A percentile compares a stretch with the other conserved stretches of the same genome.
Conservation (phyloP, 2,113 vertebrate genomes). For the Cyphomyrus discorhynchus region DNA sequence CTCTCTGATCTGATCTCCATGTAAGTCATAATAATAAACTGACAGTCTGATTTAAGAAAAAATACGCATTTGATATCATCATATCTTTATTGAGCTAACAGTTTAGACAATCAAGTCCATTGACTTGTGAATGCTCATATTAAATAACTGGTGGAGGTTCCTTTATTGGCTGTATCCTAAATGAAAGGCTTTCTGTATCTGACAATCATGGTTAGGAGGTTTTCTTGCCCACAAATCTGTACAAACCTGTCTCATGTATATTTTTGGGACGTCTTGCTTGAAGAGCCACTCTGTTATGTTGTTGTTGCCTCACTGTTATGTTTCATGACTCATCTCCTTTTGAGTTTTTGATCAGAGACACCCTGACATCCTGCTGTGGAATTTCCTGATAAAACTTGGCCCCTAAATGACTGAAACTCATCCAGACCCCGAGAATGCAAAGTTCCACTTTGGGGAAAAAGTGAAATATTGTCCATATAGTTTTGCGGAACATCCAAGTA, state of each 20-base stretch:
- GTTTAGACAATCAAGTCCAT: not conserved
- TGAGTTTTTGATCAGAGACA: not conserved
- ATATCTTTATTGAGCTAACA: not conserved
- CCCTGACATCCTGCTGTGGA: not conserved
- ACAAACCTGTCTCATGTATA: not conserved
- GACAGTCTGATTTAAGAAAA: not conserved
- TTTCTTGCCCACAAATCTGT: not conserved
- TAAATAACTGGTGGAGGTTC: not conserved
- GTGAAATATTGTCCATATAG: not conserved
- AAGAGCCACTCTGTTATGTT: not conserved
- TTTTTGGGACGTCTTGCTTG: not conserved
- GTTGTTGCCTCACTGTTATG: not conserved
- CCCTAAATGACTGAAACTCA: not conserved
- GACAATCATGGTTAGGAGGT: not conserved
- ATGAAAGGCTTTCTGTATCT: not conserved
- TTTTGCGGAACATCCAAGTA: not conserved
- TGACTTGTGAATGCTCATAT: not conserved
- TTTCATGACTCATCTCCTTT: not conserved
- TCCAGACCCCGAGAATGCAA: not conserved
- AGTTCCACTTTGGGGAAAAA: not conserved
- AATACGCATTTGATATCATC: not conserved
- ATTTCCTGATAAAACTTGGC: not conserved
- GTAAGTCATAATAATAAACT: not conserved
- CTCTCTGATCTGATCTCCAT: not conserved
- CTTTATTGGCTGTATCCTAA: not conserved